Base-by-base conservation (phyloP, 1,140 invertebrate species). In the Brachionus calyciflorus region DNA sequence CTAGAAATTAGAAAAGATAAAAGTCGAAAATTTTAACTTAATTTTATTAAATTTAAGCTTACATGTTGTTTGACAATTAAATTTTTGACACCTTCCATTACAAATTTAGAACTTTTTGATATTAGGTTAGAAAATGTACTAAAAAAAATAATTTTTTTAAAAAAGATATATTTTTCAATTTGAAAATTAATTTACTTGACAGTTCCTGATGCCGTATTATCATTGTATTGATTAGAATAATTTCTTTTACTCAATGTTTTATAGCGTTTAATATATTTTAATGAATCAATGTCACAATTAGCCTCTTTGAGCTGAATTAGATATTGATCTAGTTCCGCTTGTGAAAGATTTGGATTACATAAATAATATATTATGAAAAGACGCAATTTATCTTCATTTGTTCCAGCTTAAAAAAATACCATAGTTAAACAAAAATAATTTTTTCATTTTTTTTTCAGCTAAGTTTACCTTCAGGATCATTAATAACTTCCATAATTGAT, bases 41-140 rank as follows among this genome's bases (percentile, higher is more conserved):
- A 57, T 2, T 37, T 37, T 37, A 28, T 3, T 17, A 55, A 28
- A 17, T 41, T 26, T 37, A 12, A 12, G 88, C 89, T 89, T 85
- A 93, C 92, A 87, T 98, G 94, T 87, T 92, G 91, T 83, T 99
- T 99, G 6, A 98, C 92, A 37, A 98, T 96, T 77, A 99, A 88
- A 88, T 99, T 99, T 85, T 99, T 98, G 0, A 99, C 96, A 41
- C 96, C 96, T 87, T 99, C 96, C 95, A 99, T 99, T 0, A 98
- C 94, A 87, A 98, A 97, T 53, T 93, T 94, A 1, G 94, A 98
- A 28, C 94, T 94, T 84, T 97, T 94, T 5, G 91, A 93, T 81
- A 99, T 91, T 14, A 99, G 87, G 86, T 98, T 98, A 1, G 93
- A 94, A 85, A 99, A 98, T 95, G 99, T 98, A 79, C 90, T 93